These are phyloP conservation scores for Delphinus delphis DNA, from an alignment of 2,113 vertebrate genomes.

Conservation along the genomic window DNA sequence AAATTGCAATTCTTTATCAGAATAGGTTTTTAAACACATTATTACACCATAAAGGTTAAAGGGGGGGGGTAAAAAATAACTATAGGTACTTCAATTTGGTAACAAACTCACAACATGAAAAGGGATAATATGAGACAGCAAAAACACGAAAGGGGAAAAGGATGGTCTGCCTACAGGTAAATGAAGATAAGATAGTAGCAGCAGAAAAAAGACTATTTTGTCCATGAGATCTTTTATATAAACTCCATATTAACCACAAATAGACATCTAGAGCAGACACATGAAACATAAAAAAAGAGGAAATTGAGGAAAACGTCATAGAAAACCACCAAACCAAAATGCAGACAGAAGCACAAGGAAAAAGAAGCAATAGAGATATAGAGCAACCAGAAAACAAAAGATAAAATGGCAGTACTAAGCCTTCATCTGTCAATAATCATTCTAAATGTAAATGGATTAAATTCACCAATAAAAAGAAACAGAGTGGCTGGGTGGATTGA, in stretches of 20 bases:
- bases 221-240: not conserved
- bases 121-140: not conserved
- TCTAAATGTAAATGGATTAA: not conserved
- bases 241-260: not conserved
- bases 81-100: not conserved
- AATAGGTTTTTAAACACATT: not conserved
- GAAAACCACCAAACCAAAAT: not conserved
- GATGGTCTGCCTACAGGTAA: not conserved
- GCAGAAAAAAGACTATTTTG: not conserved
- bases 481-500: not conserved
- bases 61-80: not conserved
- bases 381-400: not conserved
- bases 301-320: not conserved
- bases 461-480: not conserved
- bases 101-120: not conserved
- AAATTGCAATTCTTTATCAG: not conserved
- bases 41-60: not conserved
- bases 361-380: not conserved
- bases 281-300: not conserved
- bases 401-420: not conserved
- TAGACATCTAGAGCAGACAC: not conserved
- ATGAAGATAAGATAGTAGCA: not conserved
- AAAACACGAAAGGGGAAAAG: not conserved
- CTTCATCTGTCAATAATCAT: not conserved
- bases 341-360: not conserved